Conservation (phyloP, 2,888 invertebrate genomes). For the Clivina fossor region DNA sequence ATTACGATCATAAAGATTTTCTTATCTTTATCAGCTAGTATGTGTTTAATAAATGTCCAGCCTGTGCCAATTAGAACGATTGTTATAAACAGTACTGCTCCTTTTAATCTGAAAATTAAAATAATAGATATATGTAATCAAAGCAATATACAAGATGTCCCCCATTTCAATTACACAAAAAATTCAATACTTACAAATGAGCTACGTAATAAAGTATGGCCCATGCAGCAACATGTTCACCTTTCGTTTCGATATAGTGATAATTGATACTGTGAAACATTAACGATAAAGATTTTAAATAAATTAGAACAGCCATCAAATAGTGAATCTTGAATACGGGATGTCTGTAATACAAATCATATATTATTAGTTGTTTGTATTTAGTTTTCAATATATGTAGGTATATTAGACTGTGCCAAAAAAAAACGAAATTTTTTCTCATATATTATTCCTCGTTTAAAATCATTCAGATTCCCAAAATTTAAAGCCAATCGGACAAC, state of each 20-base stretch:
- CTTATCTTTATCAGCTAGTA: slow-evolving; percentile 93
- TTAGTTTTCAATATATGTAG: too few relatives aligned
- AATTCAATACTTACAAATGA: slow-evolving; percentile 78
- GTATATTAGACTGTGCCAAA: too few relatives aligned
- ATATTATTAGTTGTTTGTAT: too few relatives aligned
- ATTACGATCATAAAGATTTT: slow-evolving; percentile 97
- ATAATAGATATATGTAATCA: too few relatives aligned
- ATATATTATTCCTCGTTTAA: too few relatives aligned
- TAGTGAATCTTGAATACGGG: slow-evolving; percentile 95
- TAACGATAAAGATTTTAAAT: slow-evolving; percentile 86
- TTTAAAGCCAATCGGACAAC: too few relatives aligned
- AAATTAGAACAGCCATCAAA: slow-evolving; percentile 92
- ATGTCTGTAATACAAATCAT: slow-evolving; percentile 57
- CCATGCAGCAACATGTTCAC: slow-evolving; percentile 96
- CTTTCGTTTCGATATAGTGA: slow-evolving; percentile 90
- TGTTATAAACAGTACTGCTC: slow-evolving; percentile 92
- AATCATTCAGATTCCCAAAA: too few relatives aligned
- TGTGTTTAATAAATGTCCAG: slow-evolving; percentile 98
- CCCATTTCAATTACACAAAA: too few relatives aligned
- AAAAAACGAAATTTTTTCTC: too few relatives aligned
- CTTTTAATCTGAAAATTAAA: slow-evolving; percentile 72
- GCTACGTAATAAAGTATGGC: slow-evolving; percentile 96
- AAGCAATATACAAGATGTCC: slow-evolving; percentile 1
- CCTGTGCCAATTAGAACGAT: slow-evolving; percentile 97
- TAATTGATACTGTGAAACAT: slow-evolving; percentile 94